Percentiles rank a stretch among this genome's conserved stretches.
Evolutionary conservation across 2,888 invertebrate genomes (phyloP).

Genomic region (Dryobota labecula): DNA sequence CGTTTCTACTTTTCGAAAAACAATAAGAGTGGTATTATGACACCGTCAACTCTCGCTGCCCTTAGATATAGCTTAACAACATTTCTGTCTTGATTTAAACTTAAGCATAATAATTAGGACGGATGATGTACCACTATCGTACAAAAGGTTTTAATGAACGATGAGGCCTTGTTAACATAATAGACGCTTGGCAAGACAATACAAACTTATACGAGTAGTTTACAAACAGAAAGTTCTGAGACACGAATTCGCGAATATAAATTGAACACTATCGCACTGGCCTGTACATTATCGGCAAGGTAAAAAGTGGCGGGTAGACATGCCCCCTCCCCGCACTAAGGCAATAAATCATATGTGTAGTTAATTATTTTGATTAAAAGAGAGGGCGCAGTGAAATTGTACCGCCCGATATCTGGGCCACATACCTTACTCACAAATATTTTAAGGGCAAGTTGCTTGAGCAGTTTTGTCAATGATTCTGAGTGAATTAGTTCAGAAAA

Average conservation of each 20-base stretch:
- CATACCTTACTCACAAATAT: constrained; percentile 65
- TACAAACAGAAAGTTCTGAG: background rate
- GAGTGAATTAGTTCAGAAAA: constrained; percentile 6
- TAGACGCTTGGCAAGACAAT: background rate
- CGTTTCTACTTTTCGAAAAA: background rate
- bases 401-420: constrained; percentile 72
- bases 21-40: too few species aligned
- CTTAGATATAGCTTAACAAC: background rate
- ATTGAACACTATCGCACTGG: constrained; percentile 39
- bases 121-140: too few species aligned
- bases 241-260: constrained; percentile 13
- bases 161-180: background rate
- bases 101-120: background rate
- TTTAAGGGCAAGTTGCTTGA: constrained; percentile 59
- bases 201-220: background rate
- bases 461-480: background rate
- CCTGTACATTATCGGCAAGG: constrained; percentile 64
- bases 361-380: constrained; percentile 88
- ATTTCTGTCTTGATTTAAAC: background rate
- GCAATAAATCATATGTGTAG: constrained; percentile 84
- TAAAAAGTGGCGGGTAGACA: constrained; percentile 67
- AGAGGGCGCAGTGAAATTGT: constrained; percentile 74
- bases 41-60: too few species aligned
- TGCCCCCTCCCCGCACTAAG: constrained; percentile 68
- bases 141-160: background rate